phyloP scores from a whole-genome alignment of 2,113 vertebrate genomes.

The Pomatorhinus ruficollis region DNA sequence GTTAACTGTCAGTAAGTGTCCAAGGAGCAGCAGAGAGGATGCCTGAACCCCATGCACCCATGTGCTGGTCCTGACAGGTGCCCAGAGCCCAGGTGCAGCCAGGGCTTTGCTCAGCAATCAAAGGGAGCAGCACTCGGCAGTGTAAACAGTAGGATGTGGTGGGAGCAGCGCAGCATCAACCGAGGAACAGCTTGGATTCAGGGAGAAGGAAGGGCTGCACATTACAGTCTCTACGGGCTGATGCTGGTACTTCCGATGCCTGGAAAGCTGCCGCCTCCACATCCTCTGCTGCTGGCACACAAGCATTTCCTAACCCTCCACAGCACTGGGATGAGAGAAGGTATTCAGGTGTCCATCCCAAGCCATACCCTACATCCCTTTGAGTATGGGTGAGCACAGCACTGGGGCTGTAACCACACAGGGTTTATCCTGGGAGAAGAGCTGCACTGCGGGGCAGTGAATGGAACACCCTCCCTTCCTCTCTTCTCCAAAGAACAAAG shows the following conservation, averaged over 20 bases:
- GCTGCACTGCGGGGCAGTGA: fast-evolving
- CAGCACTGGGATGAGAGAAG: neutral
- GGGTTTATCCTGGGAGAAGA: neutral
- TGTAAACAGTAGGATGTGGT: conserved; percentile 13
- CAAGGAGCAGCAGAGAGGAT: neutral
- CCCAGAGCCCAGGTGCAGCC: neutral
- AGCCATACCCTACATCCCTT: neutral
- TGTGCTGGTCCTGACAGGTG: fast-evolving
- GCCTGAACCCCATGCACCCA: neutral
- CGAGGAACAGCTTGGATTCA: conserved; percentile 69
- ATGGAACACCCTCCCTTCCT: neutral
- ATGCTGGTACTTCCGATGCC: conserved; percentile 66
- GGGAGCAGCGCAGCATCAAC: conserved; percentile 36
- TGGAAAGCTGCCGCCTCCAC: conserved; percentile 70
- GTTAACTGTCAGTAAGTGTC: neutral
- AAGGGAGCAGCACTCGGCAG: conserved; percentile 58
- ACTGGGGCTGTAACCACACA: neutral
- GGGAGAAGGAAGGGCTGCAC: conserved; percentile 63
- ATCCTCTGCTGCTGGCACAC: conserved; percentile 56
- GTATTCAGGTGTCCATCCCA: neutral
- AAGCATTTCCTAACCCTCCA: neutral
- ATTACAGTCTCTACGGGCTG: conserved; percentile 63
- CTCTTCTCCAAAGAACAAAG: neutral
- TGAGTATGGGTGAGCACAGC: fast-evolving
- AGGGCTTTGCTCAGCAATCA: neutral